Percentiles rank a stretch among this genome's conserved stretches.
phyloP scores from a whole-genome alignment of 2,113 vertebrate species.

The Erythrocercus mccallii region DNA sequence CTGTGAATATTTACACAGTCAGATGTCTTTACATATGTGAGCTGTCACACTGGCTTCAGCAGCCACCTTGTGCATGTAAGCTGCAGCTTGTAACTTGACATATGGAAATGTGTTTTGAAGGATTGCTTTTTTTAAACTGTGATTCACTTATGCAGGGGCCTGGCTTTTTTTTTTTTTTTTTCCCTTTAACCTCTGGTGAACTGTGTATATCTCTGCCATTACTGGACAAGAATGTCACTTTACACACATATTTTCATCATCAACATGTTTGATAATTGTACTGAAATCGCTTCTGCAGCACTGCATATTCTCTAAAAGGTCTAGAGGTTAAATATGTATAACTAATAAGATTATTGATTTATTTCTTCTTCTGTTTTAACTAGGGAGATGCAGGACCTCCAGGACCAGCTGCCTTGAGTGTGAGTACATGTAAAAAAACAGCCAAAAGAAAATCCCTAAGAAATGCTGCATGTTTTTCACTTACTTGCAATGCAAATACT shows the following conservation, averaged over 20 bases:
- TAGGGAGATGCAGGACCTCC: conserved; percentile 78
- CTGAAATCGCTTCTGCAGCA: neutral
- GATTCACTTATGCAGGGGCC: neutral
- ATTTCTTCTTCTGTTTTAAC: conserved; percentile 16
- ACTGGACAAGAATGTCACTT: neutral
- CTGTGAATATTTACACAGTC: neutral
- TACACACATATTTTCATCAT: neutral
- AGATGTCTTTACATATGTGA: neutral
- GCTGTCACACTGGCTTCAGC: neutral
- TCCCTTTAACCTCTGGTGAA: neutral
- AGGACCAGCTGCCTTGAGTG: conserved; percentile 68
- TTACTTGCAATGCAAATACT: neutral
- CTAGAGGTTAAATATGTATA: neutral
- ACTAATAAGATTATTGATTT: neutral
- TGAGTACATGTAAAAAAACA: conserved; percentile 61
- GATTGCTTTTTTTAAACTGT: neutral
- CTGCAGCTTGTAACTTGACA: neutral
- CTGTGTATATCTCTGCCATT: neutral
- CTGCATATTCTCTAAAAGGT: neutral
- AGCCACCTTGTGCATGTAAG: neutral
- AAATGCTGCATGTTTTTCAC: neutral
- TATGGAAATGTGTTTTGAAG: neutral
- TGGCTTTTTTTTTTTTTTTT: neutral
- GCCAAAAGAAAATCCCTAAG: neutral
- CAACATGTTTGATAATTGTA: neutral